Evolutionary conservation across 2,113 vertebrate species (phyloP), one percentile per base, ranked within the genome.

Genomic region (Pongo abelii): DNA sequence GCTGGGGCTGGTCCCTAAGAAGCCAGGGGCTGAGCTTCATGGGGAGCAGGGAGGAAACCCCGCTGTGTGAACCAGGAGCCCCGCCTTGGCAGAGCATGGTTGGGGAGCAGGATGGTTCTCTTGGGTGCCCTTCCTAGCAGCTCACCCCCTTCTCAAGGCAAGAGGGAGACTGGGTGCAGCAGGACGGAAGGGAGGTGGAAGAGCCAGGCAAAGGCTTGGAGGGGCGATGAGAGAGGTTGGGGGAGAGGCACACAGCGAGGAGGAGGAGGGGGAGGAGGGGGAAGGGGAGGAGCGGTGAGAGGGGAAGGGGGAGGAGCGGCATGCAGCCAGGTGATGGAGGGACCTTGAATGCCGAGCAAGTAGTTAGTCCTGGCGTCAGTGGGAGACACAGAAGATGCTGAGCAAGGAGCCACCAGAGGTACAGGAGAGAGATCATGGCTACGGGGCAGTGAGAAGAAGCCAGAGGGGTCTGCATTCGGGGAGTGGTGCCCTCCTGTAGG

Each of bases 391-490:
- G 64, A 48, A 8, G 20, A 75, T 70, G 55, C 70, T 38, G 32
- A 46, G 3, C 59, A 8, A n/a, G 40, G 43, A 89, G 55, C 32
- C 20, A 4, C 0, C 1, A 43, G 30, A 25, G 16, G 75, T 38
- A 10, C 5, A 3, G 57, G 0, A 35, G 67, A 5, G 16, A 30
- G 72, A 27, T 32, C 17, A 1, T 0, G 5, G 55, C 40, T n/a
- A 13, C 8, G 0, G 22, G 1, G 50, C 35, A 27, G 35, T 2
- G 38, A 48, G 38, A 46, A 3, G 79, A 18, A 25, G 32, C 0
- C 0, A 30, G 52, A 23, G 43, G 35, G 7, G 20, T 27, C 43
- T 40, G 32, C 9, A 0, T 0, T 0, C 0, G 1, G 14, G 7
- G 13, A 1, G 22, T 12, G 3, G 14, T 4, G 67, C n/a, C 59